Base-by-base conservation (phyloP, 2,797 vertebrate genomes). In the Microctenopoma lineatum region DNA sequence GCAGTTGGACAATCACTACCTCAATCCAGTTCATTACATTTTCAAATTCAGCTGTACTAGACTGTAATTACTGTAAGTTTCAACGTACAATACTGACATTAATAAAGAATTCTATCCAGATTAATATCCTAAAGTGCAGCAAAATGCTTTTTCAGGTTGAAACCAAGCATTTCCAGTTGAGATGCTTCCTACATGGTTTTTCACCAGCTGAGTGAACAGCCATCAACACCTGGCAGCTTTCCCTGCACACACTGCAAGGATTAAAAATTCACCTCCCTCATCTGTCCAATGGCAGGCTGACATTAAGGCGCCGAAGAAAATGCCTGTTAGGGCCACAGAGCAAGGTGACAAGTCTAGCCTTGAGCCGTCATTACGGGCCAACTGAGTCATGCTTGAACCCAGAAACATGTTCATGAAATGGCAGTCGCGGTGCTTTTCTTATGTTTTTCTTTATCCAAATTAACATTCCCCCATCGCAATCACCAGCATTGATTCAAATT, bases 251-350 rank as follows among this genome's bases (percentile, higher is more conserved):
- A 44, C 18, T 42, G 46, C 44, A 34, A 38, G n/a, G 61, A 65
- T 78, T 77, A 65, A 26, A 86, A 82, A 80, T 69, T 71, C 72
- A 48, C 60, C 75, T 72, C 67, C 57, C 54, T 62, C 39, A 73
- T 66, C 74, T 72, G 39, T 80, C 67, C 72, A 66, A 51, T 84
- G 83, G 70, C 87, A 85, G 69, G 50, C 71, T 82, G 77, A 80
- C 84, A 85, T 79, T 78, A 88, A 4, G 32, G 67, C 77, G 79
- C 85, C 52, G 53, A 60, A 75, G 51, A 76, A 82, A 86, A 73
- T 74, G 70, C 59, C 66, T 80, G 81, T 79, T 81, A 81, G 84
- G 80, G 66, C 81, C 76, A 79, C 52, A 54, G 75, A 77, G 75
- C 29, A 67, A 72, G 70, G 87, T 85, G 80, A 87, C 83, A 82